Base-by-base conservation (phyloP, 1,140 invertebrate species). In the Aphaenogaster rudis region DNA sequence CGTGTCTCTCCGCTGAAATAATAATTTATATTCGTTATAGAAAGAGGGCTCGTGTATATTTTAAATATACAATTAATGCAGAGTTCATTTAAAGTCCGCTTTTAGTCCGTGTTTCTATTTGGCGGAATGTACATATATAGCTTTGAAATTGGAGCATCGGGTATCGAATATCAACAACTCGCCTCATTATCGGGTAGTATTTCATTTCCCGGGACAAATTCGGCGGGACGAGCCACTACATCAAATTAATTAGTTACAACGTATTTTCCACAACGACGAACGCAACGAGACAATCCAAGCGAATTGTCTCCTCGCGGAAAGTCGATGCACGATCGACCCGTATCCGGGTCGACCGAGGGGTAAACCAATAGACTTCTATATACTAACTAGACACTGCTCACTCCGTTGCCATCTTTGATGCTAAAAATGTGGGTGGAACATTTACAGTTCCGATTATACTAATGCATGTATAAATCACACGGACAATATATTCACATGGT, bases 161-260 rank as follows among this genome's bases (percentile, higher is more conserved):
- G 3, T 9, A 64, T 64, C 9, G 15, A 33, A 11, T 61, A 28
- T 6, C n/a, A 54, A 67, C 63, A 28, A 80, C n/a, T 39, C 39
- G 28, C 13, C 6, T 81, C 48, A 54, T 57, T 67, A 67, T 67
- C 36, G 21, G 54, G n/a, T 7, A 11, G 8, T 11, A 21, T 52
- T 52, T 42, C 21, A 45, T 45, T 71, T 8, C 17, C 33, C 28
- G 71, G 6, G 11, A 4, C 28, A 28, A 28, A 42, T 67, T 52
- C 42, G 36, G 48, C n/a, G 45, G 21, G 21, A 48, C n/a, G n/a
- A 21, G 33, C 15, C 36, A 13, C 5, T 64, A n/a, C 61, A 21
- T 64, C 6, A 15, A 45, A 52, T 78, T 52, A 67, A 67, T 80
- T 80, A 54, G 36, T 39, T 9, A 11, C 28, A 21, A 15, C 15